Evolutionary conservation across 2,797 vertebrate species (phyloP).

Genomic region (Gymnopithys bicolor): DNA sequence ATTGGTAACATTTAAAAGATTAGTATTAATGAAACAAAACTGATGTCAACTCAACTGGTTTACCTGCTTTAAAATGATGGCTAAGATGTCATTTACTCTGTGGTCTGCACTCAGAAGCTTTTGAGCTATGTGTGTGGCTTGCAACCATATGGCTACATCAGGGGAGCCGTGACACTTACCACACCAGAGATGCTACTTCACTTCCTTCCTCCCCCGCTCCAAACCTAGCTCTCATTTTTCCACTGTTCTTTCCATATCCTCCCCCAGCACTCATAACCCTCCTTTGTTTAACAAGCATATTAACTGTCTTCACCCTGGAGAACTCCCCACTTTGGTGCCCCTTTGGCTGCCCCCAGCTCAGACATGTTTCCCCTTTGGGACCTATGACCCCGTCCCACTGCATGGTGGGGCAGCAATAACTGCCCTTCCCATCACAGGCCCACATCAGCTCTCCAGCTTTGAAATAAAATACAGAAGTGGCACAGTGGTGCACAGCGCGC

Average conservation of each 20-base stretch:
- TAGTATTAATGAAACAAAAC: not conserved
- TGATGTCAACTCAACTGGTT: not conserved
- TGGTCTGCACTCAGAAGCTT: not conserved
- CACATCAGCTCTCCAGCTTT: not conserved
- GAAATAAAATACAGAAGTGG: not conserved
- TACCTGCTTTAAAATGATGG: not conserved
- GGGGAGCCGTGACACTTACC: not conserved
- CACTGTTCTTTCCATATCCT: not conserved
- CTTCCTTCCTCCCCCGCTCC: not conserved
- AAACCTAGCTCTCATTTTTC: not conserved
- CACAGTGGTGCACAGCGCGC: not conserved
- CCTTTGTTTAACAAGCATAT: accelerated
- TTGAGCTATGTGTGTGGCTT: not conserved
- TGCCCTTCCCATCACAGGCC: accelerated
- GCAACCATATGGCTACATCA: not conserved
- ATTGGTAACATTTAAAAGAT: not conserved
- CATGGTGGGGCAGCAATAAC: not conserved
- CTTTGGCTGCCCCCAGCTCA: not conserved
- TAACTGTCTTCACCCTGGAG: not conserved
- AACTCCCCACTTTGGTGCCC: not conserved
- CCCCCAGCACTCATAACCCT: not conserved
- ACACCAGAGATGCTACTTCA: not conserved
- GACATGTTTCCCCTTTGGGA: not conserved
- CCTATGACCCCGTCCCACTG: not conserved
- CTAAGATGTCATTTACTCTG: not conserved